phyloP scores from a whole-genome alignment of 1,140 invertebrate genomes.

The Lethrus apterus region DNA sequence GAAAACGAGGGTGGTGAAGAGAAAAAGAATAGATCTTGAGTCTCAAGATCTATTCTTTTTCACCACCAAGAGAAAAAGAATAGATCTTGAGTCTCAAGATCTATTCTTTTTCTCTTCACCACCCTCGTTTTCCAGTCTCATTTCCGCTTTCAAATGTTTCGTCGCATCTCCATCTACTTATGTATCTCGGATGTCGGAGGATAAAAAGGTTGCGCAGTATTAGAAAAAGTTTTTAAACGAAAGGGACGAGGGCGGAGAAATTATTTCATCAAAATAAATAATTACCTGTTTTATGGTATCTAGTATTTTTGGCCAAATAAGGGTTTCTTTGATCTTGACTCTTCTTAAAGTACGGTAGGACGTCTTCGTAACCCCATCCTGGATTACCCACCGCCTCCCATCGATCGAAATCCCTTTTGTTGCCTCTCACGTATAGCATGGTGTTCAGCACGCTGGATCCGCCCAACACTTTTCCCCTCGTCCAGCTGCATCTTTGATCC shows the following conservation, averaged over 20 bases:
- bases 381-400: slow-evolving; percentile 83
- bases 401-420: slow-evolving; percentile 77
- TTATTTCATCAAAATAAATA: neutral
- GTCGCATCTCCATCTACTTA: no score
- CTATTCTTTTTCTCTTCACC: no score
- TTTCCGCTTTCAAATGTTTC: no score
- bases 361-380: slow-evolving; percentile 84
- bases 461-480: slow-evolving; percentile 75
- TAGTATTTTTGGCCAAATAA: slow-evolving; percentile 62
- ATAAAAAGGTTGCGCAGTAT: no score
- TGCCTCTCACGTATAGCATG: slow-evolving; percentile 90
- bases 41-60: no score
- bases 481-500: slow-evolving; percentile 63
- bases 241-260: neutral
- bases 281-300: slow-evolving; percentile 62
- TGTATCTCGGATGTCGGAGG: no score
- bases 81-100: no score
- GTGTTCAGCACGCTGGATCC: slow-evolving; percentile 82
- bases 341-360: slow-evolving; percentile 83
- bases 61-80: no score
- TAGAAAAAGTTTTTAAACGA: neutral
- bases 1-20: no score
- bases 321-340: slow-evolving; percentile 77
- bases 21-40: no score
- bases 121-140: no score